Evolutionary conservation across 2,113 vertebrate species (phyloP).

Genomic region (Naja naja): DNA sequence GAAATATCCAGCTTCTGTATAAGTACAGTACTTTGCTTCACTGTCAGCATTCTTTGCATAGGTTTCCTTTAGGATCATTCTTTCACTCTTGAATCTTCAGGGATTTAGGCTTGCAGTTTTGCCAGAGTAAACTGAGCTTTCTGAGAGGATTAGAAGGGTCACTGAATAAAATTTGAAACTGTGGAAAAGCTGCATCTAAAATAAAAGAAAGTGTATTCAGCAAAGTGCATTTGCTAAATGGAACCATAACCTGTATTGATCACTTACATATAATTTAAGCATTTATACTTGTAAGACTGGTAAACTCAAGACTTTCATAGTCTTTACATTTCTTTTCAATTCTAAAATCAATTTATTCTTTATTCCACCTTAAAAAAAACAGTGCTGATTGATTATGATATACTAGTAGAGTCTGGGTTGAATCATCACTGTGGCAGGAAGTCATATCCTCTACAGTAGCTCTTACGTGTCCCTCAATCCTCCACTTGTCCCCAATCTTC

Average conservation of each 20-base stretch:
- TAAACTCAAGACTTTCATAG: constrained; percentile 13
- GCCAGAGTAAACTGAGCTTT: background rate
- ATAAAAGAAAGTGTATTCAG: background rate
- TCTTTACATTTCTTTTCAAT: constrained; percentile 46
- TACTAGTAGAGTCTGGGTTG: background rate
- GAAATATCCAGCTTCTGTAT: constrained; percentile 2
- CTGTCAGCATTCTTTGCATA: constrained; percentile 9
- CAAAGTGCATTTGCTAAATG: background rate
- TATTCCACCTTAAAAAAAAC: background rate
- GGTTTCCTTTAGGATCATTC: constrained; percentile 4
- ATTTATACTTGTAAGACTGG: constrained; percentile 20
- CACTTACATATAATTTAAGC: background rate
- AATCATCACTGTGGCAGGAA: background rate
- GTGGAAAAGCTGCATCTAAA: constrained; percentile 1
- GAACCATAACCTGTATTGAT: background rate
- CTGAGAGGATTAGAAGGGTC: constrained; percentile 1
- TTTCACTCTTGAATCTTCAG: constrained; percentile 1
- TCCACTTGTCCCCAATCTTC: background rate
- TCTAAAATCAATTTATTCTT: constrained; percentile 37
- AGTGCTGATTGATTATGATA: background rate
- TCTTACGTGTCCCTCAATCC: background rate
- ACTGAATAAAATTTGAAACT: background rate
- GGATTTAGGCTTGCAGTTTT: background rate
- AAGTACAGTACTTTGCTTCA: constrained; percentile 26
- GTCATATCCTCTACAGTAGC: background rate